Base-by-base conservation (phyloP, 2,888 invertebrate species). In the Xanthia icteritia region DNA sequence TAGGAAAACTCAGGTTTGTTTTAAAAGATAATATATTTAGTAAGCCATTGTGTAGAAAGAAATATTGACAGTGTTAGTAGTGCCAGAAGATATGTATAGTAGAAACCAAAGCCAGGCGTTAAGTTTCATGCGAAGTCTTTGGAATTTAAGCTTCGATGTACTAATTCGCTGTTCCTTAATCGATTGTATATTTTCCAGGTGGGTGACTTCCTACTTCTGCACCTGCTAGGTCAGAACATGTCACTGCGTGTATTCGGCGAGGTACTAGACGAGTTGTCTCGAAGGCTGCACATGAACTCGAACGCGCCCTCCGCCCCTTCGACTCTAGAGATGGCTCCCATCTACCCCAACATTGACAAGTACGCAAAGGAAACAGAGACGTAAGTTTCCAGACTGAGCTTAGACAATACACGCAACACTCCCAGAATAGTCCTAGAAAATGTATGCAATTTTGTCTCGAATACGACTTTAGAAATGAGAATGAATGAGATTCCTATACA, bases 251-350 rank as follows among this genome's bases (percentile, higher is more conserved):
- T 98, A 64, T 98, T 98, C 93, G 98, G 98, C 73, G 98, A 98
- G 91, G 97, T 98, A 83, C 91, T 99, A 89, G 98, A 98, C 86
- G 98, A 98, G 90, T 94, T 98, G n/a, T 97, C 98, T 67, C 97
- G 97, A 81, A 97, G 97, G 83, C 94, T 98, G 73, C 98, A 97
- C 89, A 96, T 97, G 84, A 97, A 98, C 70, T 98, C 98, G 89
- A 98, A 98, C 92, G 98, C 98, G 80, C 98, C 99, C 0, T 98
- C 98, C 0, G 98, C 98, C 5, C 98, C 98, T 0, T 98, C 98
- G 73, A 98, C 98, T 31, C 95, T 98, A 86, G 98, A 99, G 95
- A 98, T 98, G 98, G 98, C 98, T 76, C 98, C 98, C 9, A 98
- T 98, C 81, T 98, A 98, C 94, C 98, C 98, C 42, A 97, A 97